Percentiles rank a stretch among this genome's conserved stretches.
Evolutionary conservation across 2,888 invertebrate genomes (phyloP).

Genomic region (Tipula unca): DNA sequence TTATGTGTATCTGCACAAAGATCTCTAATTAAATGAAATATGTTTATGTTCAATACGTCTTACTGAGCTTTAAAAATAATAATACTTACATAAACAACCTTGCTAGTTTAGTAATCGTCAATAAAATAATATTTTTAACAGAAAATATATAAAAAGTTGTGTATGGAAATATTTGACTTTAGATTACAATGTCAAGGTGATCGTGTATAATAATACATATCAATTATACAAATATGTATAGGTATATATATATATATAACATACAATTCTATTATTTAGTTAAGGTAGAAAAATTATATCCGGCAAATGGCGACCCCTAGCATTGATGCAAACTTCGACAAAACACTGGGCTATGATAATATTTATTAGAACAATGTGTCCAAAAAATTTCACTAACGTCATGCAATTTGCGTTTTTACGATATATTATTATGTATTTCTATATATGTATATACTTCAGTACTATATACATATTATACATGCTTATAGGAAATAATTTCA

Average conservation of each 20-base stretch:
- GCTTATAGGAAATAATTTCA: neutral
- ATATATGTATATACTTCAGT: neutral
- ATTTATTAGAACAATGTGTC: no score
- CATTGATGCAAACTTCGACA: no score
- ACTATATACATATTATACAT: neutral
- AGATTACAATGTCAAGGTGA: constrained; percentile 14
- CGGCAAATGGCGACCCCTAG: no score
- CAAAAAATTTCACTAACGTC: neutral
- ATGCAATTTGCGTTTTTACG: no score
- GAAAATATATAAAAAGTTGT: neutral
- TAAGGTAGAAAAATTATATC: no score
- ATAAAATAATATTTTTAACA: neutral
- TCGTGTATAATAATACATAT: neutral
- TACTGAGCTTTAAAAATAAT: neutral
- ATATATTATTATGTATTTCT: no score
- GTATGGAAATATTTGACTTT: constrained; percentile 8
- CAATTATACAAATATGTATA: no score
- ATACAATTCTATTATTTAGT: no score
- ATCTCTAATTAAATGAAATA: neutral
- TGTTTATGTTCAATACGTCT: neutral
- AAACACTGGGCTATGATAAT: no score
- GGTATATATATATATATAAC: no score
- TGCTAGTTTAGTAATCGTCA: neutral
- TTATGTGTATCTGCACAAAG: neutral
- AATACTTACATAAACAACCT: neutral